Base-by-base conservation (phyloP, 2,113 vertebrate genomes). In the Pampusana beccarii region DNA sequence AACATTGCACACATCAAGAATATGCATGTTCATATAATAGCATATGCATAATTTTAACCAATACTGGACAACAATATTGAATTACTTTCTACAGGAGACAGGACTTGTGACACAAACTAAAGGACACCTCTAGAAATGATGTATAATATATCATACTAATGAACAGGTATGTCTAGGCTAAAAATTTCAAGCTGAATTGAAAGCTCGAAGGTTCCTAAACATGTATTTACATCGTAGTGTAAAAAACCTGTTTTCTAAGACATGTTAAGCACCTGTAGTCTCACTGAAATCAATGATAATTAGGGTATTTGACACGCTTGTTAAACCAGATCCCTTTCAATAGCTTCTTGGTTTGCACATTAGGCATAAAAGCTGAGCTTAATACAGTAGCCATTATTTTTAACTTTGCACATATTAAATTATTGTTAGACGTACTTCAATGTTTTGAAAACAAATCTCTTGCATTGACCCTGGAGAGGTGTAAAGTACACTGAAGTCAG, bases 191-290 rank as follows among this genome's bases (percentile, higher is more conserved):
- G 38, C 19, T 62, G 18, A 38, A 73, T 54, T 70, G 46, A 70
- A 51, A 88, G 24, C 3, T 3, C 61, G 11, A 33, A 23, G 16
- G 38, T 3, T 84, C 33, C 64, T 66, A 33, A 73, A 65, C 2
- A 61, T 0, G 1, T 50, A 62, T 54, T 40, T n/a, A 61, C 21
- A 10, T 11, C 0, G 0, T 1, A 40, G 34, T 33, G 20, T 66
- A 67, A 82, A 42, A 80, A 1, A 5, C 12, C 38, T 60, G 57
- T 62, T 86, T 82, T 53, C 66, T 50, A 46, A 54, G 23, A 21
- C 5, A 18, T 5, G 23, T 13, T 56, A n/a, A 87, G 20, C 16
- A 50, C 10, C 17, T 62, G 16, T 50, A 60, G 60, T 38, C n/a
- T 53, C 50, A 65, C 17, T 58, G 20, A 64, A 85, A 60, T 66